phyloP scores from a whole-genome alignment of 2,113 vertebrate genomes.

The Aptenodytes patagonicus region DNA sequence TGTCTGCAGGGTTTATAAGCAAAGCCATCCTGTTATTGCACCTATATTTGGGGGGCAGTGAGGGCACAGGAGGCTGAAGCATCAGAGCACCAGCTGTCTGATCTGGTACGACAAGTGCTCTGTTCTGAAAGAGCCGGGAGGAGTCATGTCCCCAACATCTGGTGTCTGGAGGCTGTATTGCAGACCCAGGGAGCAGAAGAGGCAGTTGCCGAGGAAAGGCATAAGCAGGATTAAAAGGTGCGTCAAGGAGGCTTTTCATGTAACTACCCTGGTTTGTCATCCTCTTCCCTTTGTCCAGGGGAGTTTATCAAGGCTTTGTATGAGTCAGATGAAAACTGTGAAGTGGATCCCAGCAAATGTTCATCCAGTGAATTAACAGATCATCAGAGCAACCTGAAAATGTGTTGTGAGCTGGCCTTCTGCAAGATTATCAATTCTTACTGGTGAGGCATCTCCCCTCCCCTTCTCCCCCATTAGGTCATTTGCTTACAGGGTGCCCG shows the following conservation, averaged over 20 bases:
- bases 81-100: background rate
- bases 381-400: slow-evolving; percentile 95
- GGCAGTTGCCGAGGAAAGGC: background rate
- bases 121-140: background rate
- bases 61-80: background rate
- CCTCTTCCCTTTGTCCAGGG: slow-evolving; percentile 72
- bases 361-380: slow-evolving; percentile 82
- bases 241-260: slow-evolving; percentile 3
- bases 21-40: background rate
- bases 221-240: slow-evolving; percentile 38
- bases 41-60: background rate
- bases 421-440: slow-evolving; percentile 99
- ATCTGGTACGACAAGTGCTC: background rate
- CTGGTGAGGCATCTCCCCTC: slow-evolving; percentile 78
- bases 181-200: background rate
- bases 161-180: slow-evolving; percentile 1
- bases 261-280: background rate
- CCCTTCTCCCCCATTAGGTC: background rate
- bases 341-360: slow-evolving; percentile 91
- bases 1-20: background rate
- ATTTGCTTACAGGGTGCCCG: background rate
- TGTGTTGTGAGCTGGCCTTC: slow-evolving; percentile 97
- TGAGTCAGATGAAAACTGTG: slow-evolving; percentile 96
- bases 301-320: slow-evolving; percentile 97
- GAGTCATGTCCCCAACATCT: background rate